phyloP scores from a whole-genome alignment of 2,797 vertebrate genomes.

The Cyprinella venusta region DNA sequence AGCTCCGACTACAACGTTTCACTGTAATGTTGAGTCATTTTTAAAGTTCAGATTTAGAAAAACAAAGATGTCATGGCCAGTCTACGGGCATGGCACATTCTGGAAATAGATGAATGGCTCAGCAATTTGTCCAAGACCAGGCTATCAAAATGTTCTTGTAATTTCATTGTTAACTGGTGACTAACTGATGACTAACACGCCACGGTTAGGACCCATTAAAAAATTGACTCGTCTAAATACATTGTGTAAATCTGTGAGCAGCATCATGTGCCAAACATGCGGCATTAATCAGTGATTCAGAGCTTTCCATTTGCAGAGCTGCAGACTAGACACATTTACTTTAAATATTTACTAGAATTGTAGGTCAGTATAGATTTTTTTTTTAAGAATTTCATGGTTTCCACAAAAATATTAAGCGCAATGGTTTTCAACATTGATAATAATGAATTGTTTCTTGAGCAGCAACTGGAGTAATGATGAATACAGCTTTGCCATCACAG shows the following conservation, averaged over 20 bases:
- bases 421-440: neutral
- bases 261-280: constrained; percentile 2
- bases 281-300: constrained; percentile 22
- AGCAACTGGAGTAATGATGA: neutral
- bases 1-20: too few relatives aligned
- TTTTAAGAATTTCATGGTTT: neutral
- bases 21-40: neutral
- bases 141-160: neutral
- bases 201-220: neutral
- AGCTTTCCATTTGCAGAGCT: neutral
- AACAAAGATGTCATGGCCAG: neutral
- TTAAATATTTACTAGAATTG: constrained; percentile 5
- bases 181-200: constrained; percentile 23
- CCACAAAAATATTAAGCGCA: neutral
- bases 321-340: neutral
- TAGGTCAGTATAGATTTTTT: neutral
- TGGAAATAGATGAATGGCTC: neutral
- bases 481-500: neutral
- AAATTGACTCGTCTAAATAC: constrained; percentile 14
- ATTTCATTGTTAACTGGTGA: constrained; percentile 27
- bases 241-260: constrained; percentile 29
- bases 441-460: neutral
- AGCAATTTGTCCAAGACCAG: neutral
- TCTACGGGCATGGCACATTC: neutral
- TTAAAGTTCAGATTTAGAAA: neutral